phyloP scores from a whole-genome alignment of 2,113 vertebrate genomes.

The Collichthys lucidus region DNA sequence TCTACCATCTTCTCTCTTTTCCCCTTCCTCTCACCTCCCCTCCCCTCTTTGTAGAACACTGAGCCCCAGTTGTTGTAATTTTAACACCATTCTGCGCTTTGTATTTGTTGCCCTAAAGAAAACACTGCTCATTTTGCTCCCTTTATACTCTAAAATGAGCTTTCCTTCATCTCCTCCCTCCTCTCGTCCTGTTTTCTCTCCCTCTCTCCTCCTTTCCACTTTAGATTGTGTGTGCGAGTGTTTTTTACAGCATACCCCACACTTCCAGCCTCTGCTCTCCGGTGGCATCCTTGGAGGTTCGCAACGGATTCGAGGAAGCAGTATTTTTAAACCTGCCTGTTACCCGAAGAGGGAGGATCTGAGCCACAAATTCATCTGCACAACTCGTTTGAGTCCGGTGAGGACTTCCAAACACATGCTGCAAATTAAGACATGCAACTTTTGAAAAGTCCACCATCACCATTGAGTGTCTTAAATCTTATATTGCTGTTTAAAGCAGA shows the following conservation, averaged over 20 bases:
- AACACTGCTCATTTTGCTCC: conserved; percentile 20
- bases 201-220: neutral
- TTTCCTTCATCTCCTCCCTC: conserved; percentile 10
- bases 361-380: conserved; percentile 27
- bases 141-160: conserved; percentile 13
- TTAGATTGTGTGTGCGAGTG: neutral
- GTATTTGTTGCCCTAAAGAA: neutral
- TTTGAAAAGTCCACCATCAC: neutral
- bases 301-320: neutral
- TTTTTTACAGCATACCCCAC: conserved; percentile 18
- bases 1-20: neutral
- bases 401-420: conserved; percentile 6
- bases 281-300: conserved; percentile 44
- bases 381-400: conserved; percentile 20
- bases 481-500: neutral
- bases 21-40: neutral
- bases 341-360: conserved; percentile 14
- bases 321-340: conserved; percentile 52
- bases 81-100: conserved; percentile 1
- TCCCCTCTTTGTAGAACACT: neutral
- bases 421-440: conserved; percentile 15
- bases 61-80: conserved; percentile 1
- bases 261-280: conserved; percentile 29
- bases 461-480: conserved; percentile 10
- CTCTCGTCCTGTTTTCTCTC: neutral